Conservation (phyloP, 2,888 invertebrate species). For the Acrocera orbiculus region DNA sequence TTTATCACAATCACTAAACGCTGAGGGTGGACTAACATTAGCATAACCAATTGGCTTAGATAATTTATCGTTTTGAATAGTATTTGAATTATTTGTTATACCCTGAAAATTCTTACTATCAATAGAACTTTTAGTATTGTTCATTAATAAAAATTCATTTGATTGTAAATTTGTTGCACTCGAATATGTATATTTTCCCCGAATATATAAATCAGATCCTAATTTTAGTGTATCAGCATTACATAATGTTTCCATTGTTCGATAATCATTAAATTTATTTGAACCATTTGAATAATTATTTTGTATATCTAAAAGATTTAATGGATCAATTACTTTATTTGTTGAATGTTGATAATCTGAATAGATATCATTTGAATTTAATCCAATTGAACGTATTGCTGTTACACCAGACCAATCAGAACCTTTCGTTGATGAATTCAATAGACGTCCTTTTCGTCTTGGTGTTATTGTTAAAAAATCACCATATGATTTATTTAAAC, state of each 20-base stretch:
- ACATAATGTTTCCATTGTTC: constrained; percentile 23
- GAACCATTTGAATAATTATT: constrained; percentile 15
- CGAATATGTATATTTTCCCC: constrained; percentile 4
- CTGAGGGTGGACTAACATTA: constrained; percentile 30
- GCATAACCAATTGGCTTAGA: constrained; percentile 1
- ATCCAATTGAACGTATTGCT: neutral
- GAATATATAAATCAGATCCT: constrained; percentile 18
- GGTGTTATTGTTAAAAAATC: constrained; percentile 25
- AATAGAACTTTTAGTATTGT: neutral
- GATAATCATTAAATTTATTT: constrained; percentile 20
- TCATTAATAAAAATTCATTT: neutral
- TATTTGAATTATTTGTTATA: constrained; percentile 19
- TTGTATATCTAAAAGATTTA: constrained; percentile 19
- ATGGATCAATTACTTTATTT: constrained; percentile 21
- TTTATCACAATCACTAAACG: constrained; percentile 31
- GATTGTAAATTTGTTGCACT: constrained; percentile 2
- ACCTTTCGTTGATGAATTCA: constrained; percentile 11
- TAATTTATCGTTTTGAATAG: constrained; percentile 10
- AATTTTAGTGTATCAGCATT: constrained; percentile 25
- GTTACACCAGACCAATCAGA: neutral
- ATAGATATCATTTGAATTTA: constrained; percentile 12
- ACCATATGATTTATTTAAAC: constrained; percentile 24
- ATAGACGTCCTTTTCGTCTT: constrained; percentile 19
- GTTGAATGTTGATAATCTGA: constrained; percentile 14
- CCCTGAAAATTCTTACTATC: constrained; percentile 3